Evolutionary conservation across 2,113 vertebrate species (phyloP).

Genomic region (Acanthochromis polyacanthus): DNA sequence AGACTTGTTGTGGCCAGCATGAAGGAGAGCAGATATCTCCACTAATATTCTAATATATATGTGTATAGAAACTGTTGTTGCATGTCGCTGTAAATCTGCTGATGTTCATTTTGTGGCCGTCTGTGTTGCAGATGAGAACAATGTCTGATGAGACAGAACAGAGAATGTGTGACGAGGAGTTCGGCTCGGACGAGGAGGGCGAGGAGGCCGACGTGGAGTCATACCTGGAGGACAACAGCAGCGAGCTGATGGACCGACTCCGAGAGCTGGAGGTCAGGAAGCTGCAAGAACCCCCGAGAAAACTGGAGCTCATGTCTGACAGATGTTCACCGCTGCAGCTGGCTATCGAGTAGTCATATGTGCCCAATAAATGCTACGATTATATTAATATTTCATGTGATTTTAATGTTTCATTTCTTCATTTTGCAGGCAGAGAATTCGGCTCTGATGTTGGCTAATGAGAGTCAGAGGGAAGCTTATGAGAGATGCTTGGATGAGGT

Average conservation of each 20-base stretch:
- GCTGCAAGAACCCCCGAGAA: too few relatives aligned
- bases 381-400: too few relatives aligned
- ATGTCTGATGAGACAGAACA: slow-evolving; percentile 85
- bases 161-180: slow-evolving; percentile 82
- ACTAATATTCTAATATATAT: too few relatives aligned
- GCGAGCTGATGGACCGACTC: slow-evolving; percentile 84
- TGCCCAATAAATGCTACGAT: too few relatives aligned
- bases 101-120: background rate
- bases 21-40: too few relatives aligned
- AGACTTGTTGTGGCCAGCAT: too few relatives aligned
- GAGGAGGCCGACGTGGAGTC: slow-evolving; percentile 84
- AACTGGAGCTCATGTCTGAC: too few relatives aligned
- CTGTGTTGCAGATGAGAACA: slow-evolving; percentile 73
- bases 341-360: too few relatives aligned
- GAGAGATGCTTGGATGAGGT: slow-evolving; percentile 97
- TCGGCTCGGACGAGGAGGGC: slow-evolving; percentile 81
- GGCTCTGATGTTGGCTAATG: slow-evolving; percentile 92
- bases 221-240: slow-evolving; percentile 83
- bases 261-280: slow-evolving; percentile 83
- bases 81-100: too few relatives aligned
- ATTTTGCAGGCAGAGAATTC: slow-evolving; percentile 91
- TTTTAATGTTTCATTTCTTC: slow-evolving; percentile 3
- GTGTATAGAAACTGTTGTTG: too few relatives aligned
- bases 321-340: too few relatives aligned
- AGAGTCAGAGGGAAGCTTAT: slow-evolving; percentile 95